These are phyloP conservation scores for Volucella inflata DNA, from an alignment of 2,888 invertebrate genomes.

Conservation along the genomic window DNA sequence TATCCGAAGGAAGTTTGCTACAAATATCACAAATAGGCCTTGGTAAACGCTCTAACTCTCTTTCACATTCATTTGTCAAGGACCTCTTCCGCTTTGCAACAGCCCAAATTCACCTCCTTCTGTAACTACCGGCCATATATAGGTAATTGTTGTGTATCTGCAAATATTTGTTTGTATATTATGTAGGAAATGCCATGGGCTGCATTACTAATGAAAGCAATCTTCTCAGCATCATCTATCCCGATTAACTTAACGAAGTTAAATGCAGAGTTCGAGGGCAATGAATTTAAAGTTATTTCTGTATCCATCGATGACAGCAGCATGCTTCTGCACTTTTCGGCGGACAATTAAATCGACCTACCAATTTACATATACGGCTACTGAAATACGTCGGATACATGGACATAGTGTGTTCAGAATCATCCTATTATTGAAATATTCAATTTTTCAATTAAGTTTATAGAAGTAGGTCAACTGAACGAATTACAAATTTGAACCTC, in stretches of 20 bases:
- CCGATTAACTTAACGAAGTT: conserved; percentile 12
- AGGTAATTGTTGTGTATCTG: no score
- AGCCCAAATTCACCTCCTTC: no score
- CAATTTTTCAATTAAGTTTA: conserved; percentile 53
- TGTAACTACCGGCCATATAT: no score
- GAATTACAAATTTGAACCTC: conserved; percentile 43
- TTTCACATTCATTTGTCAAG: no score
- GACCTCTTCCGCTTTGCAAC: no score
- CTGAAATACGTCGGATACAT: not conserved
- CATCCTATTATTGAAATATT: conserved; percentile 4
- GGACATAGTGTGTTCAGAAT: conserved; percentile 10
- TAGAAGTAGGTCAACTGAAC: conserved; percentile 58
- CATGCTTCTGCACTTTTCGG: conserved; percentile 67
- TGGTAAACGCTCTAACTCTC: no score
- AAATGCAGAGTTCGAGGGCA: conserved; percentile 32
- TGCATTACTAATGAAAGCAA: conserved; percentile 14
- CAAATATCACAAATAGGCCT: no score
- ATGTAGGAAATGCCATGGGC: not conserved
- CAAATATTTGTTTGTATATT: no score
- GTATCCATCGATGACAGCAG: conserved; percentile 44
- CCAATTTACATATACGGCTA: not conserved
- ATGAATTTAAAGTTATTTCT: conserved; percentile 41
- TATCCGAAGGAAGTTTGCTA: no score
- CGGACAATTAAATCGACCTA: not conserved
- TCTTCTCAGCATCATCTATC: not conserved